A percentile compares a stretch with the other conserved stretches of the same genome.
phyloP scores from a whole-genome alignment of 2,113 vertebrate genomes.

The Ceuthmochares aereus region DNA sequence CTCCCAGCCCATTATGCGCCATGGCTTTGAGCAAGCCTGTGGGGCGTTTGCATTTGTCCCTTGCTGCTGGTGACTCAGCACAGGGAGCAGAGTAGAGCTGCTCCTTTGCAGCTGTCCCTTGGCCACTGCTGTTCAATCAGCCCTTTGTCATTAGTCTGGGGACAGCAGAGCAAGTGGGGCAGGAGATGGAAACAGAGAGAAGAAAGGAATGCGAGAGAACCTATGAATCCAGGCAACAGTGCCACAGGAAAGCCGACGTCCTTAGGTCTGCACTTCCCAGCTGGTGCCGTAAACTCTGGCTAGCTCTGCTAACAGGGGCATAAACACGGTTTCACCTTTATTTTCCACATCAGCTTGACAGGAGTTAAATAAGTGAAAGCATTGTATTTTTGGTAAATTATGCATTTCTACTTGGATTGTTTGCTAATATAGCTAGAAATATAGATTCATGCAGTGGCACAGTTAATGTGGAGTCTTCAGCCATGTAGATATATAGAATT shows the following conservation, averaged over 20 bases:
- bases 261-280: not conserved
- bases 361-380: not conserved
- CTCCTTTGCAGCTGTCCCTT: not conserved
- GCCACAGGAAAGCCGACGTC: not conserved
- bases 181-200: not conserved
- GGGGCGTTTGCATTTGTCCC: not conserved
- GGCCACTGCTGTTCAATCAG: not conserved
- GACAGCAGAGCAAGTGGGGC: accelerated
- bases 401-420: not conserved
- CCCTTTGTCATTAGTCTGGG: not conserved
- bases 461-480: not conserved
- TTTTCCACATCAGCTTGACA: not conserved
- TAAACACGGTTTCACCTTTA: not conserved
- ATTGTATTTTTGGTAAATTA: not conserved
- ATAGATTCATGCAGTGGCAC: not conserved
- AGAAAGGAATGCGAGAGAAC: not conserved
- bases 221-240: accelerated
- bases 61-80: not conserved
- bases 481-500: no score
- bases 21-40: not conserved
- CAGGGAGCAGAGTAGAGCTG: not conserved
- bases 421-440: not conserved
- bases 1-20: accelerated
- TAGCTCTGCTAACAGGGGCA: not conserved
- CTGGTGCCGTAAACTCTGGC: not conserved